Base-by-base conservation (phyloP, 2,797 vertebrate species). In the Accipiter badius region DNA sequence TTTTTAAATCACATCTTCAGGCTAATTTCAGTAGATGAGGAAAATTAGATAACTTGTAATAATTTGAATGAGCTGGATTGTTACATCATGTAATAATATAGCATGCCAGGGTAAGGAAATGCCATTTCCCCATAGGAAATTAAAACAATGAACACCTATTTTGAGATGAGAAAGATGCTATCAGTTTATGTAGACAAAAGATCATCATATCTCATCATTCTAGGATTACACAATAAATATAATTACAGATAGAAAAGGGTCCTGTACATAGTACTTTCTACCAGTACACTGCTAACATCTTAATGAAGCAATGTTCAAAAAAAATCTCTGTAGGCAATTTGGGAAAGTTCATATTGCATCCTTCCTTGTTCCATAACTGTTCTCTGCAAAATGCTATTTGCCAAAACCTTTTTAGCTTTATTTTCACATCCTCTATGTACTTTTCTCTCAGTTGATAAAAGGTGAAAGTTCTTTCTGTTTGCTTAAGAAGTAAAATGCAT, bases 61-160 rank as follows among this genome's bases (percentile, higher is more conserved):
- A 88, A 76, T 59, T 77, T 73, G 22, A 71, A 78, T 5, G 13
- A 88, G 58, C 47, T 90, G 28, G 31, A 57, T 49, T 80, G 55
- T 84, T 96, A 59, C 58, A 66, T 94, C 81, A 89, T 44, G 44
- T 89, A 62, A 82, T 17, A 40, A 79, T 19, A 40, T 8, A 55
- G n/a, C 59, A 94, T 79, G 93, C 44, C 88, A 90, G 82, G 44
- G 70, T 94, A 91, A 94, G 86, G 67, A 94, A 95, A 87, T 93
- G 70, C n/a, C 73, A 65, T 82, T 96, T 95, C 44, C 77, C 66
- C 37, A 15, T 42, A 87, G 90, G 94, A 95, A 95, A 54, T 84
- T 84, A 84, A 89, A 93, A 97, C 90, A 97, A 84, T 82, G 93
- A 94, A 67, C 67, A 92, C 47, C 59, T 96, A 87, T 93, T 97